Percentiles rank a stretch among this genome's conserved stretches.
Conservation (phyloP, 2,113 vertebrate genomes). For the Microcebus ravelobensis region DNA sequence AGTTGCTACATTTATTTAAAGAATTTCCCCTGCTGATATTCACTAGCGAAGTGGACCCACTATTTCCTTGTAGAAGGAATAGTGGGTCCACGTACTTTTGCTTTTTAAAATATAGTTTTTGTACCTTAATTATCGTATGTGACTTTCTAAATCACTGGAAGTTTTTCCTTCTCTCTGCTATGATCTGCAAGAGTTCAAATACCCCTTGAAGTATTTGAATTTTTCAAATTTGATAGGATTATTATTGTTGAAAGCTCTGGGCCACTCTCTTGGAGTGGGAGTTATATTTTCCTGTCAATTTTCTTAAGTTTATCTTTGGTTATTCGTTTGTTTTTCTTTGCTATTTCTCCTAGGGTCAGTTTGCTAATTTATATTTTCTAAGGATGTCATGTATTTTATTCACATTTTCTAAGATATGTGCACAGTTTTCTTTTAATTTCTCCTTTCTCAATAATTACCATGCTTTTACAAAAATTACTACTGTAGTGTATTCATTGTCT, state of each 20-base stretch:
- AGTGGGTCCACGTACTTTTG: not conserved
- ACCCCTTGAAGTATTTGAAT: not conserved
- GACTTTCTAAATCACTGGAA: not conserved
- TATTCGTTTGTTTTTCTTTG: not conserved
- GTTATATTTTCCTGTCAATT: not conserved
- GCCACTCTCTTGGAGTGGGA: not conserved
- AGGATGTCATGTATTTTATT: not conserved
- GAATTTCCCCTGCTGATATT: not conserved
- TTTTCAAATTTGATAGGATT: not conserved
- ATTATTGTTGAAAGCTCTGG: not conserved
- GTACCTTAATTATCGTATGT: not conserved
- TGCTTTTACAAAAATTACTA: not conserved
- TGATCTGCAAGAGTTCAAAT: not conserved
- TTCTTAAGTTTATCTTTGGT: not conserved
- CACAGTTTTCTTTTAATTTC: not conserved
- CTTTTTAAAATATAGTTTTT: not conserved
- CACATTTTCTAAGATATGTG: not conserved
- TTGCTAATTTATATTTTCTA: constrained; percentile 28
- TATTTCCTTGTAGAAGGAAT: no score
- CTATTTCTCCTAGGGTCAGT: not conserved
- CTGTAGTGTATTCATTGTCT: not conserved
- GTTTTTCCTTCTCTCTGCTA: not conserved
- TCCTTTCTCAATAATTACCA: not conserved
- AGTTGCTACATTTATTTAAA: not conserved
- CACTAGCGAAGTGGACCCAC: not conserved